A percentile compares a stretch with the other conserved stretches of the same genome.
phyloP scores from a whole-genome alignment of 1,140 invertebrate genomes.

The Brachionus rubens region DNA sequence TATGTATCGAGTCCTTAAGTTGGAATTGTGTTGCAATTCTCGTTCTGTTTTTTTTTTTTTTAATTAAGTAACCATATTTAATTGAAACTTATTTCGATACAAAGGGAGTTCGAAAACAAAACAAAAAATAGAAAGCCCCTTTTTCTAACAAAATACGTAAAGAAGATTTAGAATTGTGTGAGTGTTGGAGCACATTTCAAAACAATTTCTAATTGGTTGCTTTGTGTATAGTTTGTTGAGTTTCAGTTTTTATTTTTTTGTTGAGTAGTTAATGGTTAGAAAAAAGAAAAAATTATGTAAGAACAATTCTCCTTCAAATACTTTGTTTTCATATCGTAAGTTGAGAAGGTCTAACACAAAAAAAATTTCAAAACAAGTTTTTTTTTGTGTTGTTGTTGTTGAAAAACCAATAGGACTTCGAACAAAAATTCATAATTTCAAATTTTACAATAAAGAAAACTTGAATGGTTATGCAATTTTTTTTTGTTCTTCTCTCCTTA shows the following conservation, averaged over 20 bases:
- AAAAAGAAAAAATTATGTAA: constrained; percentile 2
- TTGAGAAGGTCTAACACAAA: no score
- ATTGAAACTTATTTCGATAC: constrained; percentile 1
- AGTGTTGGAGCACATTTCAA: neutral
- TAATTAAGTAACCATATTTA: constrained; percentile 14
- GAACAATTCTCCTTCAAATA: no score
- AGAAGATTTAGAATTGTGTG: no score
- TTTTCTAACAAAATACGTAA: no score
- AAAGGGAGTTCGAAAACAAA: neutral
- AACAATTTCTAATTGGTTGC: neutral
- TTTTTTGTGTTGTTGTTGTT: no score
- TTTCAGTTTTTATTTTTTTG: neutral
- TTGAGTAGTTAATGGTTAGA: no score
- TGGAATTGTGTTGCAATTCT: neutral
- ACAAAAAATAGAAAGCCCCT: neutral
- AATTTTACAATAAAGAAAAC: neutral
- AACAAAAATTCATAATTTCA: neutral
- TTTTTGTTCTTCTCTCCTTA: no score
- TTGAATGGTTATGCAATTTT: constrained; percentile 40
- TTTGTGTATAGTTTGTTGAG: neutral
- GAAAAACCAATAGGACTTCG: constrained; percentile 33
- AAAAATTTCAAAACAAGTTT: no score
- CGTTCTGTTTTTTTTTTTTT: no score
- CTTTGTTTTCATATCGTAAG: no score
- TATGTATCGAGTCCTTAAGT: constrained; percentile 12